Evolutionary conservation across 2,797 vertebrate genomes (phyloP).

Genomic region (Silurus aristotelis): DNA sequence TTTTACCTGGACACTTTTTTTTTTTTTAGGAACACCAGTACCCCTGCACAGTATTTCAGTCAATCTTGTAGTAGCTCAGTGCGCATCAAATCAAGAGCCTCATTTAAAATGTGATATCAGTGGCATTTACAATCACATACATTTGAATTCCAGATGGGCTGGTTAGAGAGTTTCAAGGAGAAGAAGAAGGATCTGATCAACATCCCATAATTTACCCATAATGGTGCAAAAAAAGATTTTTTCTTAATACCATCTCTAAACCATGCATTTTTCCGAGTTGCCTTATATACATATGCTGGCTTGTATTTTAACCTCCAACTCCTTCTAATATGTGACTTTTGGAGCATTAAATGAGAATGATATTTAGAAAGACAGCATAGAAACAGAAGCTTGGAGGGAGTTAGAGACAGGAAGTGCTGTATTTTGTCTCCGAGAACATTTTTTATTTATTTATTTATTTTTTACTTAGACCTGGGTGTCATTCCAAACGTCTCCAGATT

Average conservation of each 20-base stretch:
- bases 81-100: not conserved
- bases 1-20: not conserved
- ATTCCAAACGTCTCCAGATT: conserved; percentile 28
- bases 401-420: conserved; percentile 11
- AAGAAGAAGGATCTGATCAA: not conserved
- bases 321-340: not conserved
- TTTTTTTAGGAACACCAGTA: not conserved
- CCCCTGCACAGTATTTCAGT: not conserved
- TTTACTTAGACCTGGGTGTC: conserved; percentile 12
- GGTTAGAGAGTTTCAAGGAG: not conserved
- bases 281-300: too few relatives aligned
- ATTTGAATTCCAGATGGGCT: not conserved
- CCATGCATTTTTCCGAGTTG: too few relatives aligned
- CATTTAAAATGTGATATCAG: not conserved
- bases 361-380: not conserved
- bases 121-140: not conserved
- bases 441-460: not conserved
- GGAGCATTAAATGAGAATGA: conserved; percentile 13
- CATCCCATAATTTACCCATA: not conserved
- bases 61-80: not conserved
- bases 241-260: too few relatives aligned
- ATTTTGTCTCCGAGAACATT: not conserved
- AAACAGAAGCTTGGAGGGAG: conserved; percentile 13
- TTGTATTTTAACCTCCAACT: not conserved
- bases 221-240: not conserved